A percentile compares a stretch with the other conserved stretches of the same genome.
phyloP scores from a whole-genome alignment of 2,797 vertebrate genomes.

The Macropodus opercularis region DNA sequence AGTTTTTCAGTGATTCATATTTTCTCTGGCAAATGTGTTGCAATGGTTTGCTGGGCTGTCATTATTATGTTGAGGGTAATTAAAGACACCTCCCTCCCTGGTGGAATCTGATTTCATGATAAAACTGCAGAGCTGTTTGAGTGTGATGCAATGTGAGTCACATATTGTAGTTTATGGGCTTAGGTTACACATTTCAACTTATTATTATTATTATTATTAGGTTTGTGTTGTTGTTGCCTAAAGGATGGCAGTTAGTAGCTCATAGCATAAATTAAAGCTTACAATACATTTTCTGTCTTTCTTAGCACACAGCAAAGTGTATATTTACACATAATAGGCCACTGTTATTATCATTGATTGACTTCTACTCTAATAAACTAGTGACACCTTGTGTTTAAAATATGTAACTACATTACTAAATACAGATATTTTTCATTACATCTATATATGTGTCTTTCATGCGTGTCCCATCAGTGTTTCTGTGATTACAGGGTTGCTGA shows the following conservation, averaged over 20 bases:
- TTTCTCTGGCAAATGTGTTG: constrained; percentile 57
- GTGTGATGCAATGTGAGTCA: constrained; percentile 25
- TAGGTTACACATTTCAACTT: too few relatives aligned
- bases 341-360: too few relatives aligned
- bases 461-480: background rate
- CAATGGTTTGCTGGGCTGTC: constrained; percentile 50
- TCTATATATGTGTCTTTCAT: too few relatives aligned
- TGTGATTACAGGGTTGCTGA: background rate
- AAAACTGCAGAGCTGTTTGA: constrained; percentile 17
- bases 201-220: too few relatives aligned
- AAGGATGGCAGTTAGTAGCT: too few relatives aligned
- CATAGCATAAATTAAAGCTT: too few relatives aligned
- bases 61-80: constrained; percentile 46
- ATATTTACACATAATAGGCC: too few relatives aligned
- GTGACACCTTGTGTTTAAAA: constrained; percentile 44
- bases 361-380: constrained; percentile 1
- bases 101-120: constrained; percentile 43
- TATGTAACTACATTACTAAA: constrained; percentile 10
- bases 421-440: too few relatives aligned
- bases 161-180: too few relatives aligned
- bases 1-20: constrained; percentile 59
- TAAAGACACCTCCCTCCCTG: constrained; percentile 50
- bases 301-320: too few relatives aligned
- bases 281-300: too few relatives aligned
- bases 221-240: too few relatives aligned